A percentile compares a stretch with the other conserved stretches of the same genome.
Evolutionary conservation across 2,113 vertebrate genomes (phyloP).

Genomic region (human): GRCh38 chr4:152892501-152893000

Average conservation of each 20-base stretch:
- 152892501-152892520: neutral
- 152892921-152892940: neutral
- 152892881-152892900: neutral
- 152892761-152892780: neutral
- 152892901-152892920: slow-evolving; percentile 4
- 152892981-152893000: slow-evolving; percentile 30
- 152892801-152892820: slow-evolving; percentile 18
- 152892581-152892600: neutral
- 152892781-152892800: neutral
- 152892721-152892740: neutral
- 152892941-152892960: slow-evolving; percentile 36
- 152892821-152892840: neutral
- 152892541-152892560: neutral
- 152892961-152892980: slow-evolving; percentile 43
- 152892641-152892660: neutral
- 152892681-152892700: neutral
- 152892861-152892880: neutral
- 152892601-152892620: slow-evolving; percentile 6
- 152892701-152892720: neutral
- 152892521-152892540: slow-evolving; percentile 36
- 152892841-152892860: slow-evolving; percentile 33
- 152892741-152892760: neutral
- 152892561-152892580: neutral
- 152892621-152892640: neutral
- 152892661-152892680: neutral